These are phyloP conservation scores for Xiphias gladius DNA, from an alignment of 2,113 vertebrate species.

Conservation along the genomic window DNA sequence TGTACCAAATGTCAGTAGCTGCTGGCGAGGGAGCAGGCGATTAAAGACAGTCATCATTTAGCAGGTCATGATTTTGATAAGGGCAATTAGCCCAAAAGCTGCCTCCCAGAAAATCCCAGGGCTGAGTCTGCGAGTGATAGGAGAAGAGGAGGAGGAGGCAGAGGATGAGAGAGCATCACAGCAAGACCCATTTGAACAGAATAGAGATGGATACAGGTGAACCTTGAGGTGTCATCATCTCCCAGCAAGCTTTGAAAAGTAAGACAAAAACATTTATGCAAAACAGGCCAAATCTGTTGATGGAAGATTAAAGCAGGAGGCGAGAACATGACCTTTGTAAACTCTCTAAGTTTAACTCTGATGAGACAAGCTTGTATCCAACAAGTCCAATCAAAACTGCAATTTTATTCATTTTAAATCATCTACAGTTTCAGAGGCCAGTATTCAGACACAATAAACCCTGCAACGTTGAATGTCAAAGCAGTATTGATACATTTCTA, in stretches of 20 bases:
- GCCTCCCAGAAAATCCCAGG: slow-evolving; percentile 36
- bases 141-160: neutral
- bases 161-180: neutral
- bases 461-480: neutral
- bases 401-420: slow-evolving; percentile 44
- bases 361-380: neutral
- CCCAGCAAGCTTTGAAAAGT: slow-evolving; percentile 12
- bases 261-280: slow-evolving; percentile 18
- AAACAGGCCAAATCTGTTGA: slow-evolving; percentile 18
- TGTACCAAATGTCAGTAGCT: slow-evolving; percentile 82
- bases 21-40: slow-evolving; percentile 68
- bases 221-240: neutral
- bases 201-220: slow-evolving; percentile 14
- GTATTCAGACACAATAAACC: slow-evolving; percentile 45
- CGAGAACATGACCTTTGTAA: slow-evolving; percentile 3
- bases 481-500: slow-evolving; percentile 23
- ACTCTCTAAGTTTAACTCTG: slow-evolving; percentile 5
- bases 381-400: neutral
- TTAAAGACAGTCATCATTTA: slow-evolving; percentile 80
- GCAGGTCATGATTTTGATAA: slow-evolving; percentile 83
- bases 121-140: neutral
- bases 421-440: slow-evolving; percentile 11
- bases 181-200: slow-evolving; percentile 17
- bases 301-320: slow-evolving; percentile 20
- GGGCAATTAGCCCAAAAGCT: slow-evolving; percentile 83